These are phyloP conservation scores for Rhagoletis pomonella DNA, from an alignment of 1,140 invertebrate genomes.

Conservation along the genomic window DNA sequence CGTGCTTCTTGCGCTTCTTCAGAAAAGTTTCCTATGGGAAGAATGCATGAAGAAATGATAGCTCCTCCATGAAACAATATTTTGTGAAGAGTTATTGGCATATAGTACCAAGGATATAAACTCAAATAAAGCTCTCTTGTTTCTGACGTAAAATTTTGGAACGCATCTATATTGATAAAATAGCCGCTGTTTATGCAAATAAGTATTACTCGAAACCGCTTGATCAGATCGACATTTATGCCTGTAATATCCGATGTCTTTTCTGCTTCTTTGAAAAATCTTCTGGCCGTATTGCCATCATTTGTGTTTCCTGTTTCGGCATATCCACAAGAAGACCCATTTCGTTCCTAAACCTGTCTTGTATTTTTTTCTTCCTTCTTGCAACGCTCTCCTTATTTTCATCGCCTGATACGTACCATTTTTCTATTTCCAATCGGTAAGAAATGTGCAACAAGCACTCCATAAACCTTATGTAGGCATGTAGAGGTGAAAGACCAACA, in stretches of 20 bases:
- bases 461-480: conserved; percentile 9
- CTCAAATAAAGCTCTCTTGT: too few species aligned
- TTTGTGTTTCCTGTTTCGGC: neutral
- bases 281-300: too few species aligned
- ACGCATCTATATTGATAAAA: too few species aligned
- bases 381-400: neutral
- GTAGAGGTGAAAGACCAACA: neutral
- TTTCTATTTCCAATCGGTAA: neutral
- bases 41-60: neutral
- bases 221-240: neutral
- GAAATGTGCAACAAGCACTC: neutral
- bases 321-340: neutral
- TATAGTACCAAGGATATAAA: too few species aligned
- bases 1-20: neutral
- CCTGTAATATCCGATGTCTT: too few species aligned
- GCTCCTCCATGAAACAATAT: neutral
- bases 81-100: too few species aligned
- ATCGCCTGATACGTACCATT: neutral
- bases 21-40: neutral
- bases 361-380: neutral
- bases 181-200: too few species aligned
- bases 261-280: too few species aligned
- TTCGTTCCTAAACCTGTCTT: neutral
- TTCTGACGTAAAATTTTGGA: too few species aligned
- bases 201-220: too few species aligned